A percentile compares a stretch with the other conserved stretches of the same genome.
Evolutionary conservation across 1,140 invertebrate genomes (phyloP).

Genomic region (Microplitis mediator): DNA sequence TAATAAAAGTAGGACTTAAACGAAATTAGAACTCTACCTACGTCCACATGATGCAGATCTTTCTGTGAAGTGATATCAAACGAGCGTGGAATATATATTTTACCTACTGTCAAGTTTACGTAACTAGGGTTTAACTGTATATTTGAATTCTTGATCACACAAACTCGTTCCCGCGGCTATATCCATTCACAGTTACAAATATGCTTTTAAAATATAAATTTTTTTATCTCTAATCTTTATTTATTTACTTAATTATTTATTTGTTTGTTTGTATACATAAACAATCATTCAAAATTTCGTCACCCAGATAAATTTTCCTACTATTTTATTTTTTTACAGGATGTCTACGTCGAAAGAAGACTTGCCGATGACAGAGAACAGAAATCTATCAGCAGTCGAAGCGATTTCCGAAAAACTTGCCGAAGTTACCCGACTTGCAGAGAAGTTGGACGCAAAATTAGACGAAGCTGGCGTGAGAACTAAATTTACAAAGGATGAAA

Average conservation of each 20-base stretch:
- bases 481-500: constrained; percentile 27
- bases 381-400: constrained; percentile 69
- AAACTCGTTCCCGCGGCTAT: background rate
- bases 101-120: constrained; percentile 22
- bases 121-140: background rate
- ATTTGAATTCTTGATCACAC: background rate
- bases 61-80: constrained; percentile 14
- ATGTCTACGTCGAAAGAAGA: constrained; percentile 46
- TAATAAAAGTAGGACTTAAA: constrained; percentile 29
- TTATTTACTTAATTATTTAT: background rate
- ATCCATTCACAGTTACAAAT: constrained; percentile 6
- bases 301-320: background rate
- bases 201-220: background rate
- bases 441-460: constrained; percentile 68
- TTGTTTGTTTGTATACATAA: background rate
- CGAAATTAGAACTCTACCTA: constrained; percentile 53
- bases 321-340: constrained; percentile 35
- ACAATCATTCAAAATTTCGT: background rate
- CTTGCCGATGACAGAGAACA: constrained; percentile 32
- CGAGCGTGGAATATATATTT: constrained; percentile 19
- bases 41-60: constrained; percentile 33
- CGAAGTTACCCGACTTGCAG: constrained; percentile 71
- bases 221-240: background rate
- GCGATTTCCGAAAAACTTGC: constrained; percentile 69
- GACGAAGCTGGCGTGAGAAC: constrained; percentile 62